Evolutionary conservation across 2,888 invertebrate genomes (phyloP).

Genomic region (Griposia aprilina): DNA sequence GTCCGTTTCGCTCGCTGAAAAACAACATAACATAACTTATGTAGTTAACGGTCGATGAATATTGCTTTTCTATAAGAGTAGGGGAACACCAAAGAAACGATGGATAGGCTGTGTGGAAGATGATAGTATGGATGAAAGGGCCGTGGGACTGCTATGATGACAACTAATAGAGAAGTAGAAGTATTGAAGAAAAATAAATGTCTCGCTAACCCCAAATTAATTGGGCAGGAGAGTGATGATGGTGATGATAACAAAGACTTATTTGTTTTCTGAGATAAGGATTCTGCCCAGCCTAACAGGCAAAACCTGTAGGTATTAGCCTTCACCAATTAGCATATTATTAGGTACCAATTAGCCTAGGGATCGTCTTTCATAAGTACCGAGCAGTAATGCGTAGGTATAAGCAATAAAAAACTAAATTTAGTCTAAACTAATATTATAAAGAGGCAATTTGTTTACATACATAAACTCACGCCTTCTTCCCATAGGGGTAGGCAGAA

Average conservation of each 20-base stretch:
- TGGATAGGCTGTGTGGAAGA: background rate
- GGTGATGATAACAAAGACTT: too few species aligned
- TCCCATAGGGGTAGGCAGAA: too few species aligned
- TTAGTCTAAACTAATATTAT: too few species aligned
- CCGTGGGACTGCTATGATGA: background rate
- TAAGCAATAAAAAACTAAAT: too few species aligned
- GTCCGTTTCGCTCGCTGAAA: background rate
- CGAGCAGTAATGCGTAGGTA: too few species aligned
- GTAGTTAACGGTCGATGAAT: background rate
- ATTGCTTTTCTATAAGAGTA: background rate
- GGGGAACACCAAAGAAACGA: background rate
- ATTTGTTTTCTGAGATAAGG: background rate
- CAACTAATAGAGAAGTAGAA: background rate
- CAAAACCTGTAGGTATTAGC: background rate
- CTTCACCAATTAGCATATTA: background rate
- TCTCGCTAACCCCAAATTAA: background rate
- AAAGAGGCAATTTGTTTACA: too few species aligned
- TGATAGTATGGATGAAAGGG: background rate
- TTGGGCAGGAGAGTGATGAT: background rate
- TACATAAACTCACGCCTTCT: too few species aligned
- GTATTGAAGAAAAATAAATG: background rate
- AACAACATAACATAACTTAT: conserved; percentile 23
- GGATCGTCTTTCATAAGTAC: too few species aligned
- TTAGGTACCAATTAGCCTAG: too few species aligned
- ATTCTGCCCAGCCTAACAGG: background rate